These are phyloP conservation scores for Caenorhabditis sulstoni DNA, from an alignment of 2,888 invertebrate species.

Conservation along the genomic window DNA sequence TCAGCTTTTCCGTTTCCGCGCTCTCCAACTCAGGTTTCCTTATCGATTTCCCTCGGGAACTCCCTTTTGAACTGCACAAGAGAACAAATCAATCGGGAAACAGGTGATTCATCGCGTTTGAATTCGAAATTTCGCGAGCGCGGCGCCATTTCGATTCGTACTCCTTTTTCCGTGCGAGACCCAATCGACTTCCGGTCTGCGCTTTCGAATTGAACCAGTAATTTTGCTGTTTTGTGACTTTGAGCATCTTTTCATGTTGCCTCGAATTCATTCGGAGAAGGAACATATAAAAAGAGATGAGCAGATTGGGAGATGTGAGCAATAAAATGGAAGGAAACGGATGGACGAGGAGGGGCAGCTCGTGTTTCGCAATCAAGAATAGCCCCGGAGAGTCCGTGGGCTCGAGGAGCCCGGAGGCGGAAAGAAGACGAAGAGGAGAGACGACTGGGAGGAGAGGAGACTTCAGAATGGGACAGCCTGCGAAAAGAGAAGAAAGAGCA, in stretches of 20 bases:
- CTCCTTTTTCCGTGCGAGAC: neutral
- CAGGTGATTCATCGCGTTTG: no score
- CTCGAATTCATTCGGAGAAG: neutral
- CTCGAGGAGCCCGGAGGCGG: conserved; percentile 27
- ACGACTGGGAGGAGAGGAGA: conserved; percentile 5
- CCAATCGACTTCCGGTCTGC: no score
- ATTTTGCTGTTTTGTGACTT: no score
- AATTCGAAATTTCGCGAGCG: no score
- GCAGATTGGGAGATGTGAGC: conserved; percentile 12
- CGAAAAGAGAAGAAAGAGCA: conserved; percentile 4
- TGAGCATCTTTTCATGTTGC: no score
- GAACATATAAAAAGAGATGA: conserved; percentile 21
- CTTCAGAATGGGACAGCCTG: conserved; percentile 26
- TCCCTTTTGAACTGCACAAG: no score
- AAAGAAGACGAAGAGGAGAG: conserved; percentile 25
- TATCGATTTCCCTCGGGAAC: no score
- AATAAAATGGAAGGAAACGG: conserved; percentile 34
- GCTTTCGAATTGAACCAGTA: no score
- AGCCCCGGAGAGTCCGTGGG: conserved; percentile 23
- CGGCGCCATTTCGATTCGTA: neutral
- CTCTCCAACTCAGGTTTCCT: no score
- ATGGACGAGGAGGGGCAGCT: conserved; percentile 15
- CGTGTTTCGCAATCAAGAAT: conserved; percentile 62
- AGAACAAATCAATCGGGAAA: no score
- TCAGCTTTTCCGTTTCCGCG: no score